A percentile compares a stretch with the other conserved stretches of the same genome.
Evolutionary conservation across 2,797 vertebrate species (phyloP).

Genomic region (Lacerta bilineata): DNA sequence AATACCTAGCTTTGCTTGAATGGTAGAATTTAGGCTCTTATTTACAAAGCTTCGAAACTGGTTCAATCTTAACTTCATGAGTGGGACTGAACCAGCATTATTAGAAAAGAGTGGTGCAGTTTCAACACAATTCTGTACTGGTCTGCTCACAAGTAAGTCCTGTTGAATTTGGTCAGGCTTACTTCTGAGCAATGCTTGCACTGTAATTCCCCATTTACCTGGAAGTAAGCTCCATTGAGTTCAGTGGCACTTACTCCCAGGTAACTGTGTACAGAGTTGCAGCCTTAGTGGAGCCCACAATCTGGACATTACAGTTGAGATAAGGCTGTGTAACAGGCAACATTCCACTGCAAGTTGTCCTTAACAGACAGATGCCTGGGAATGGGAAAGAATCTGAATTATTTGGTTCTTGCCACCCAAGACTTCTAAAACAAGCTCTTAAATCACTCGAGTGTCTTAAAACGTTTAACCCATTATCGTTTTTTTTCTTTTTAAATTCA

Average conservation of each 20-base stretch:
- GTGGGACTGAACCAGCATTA: background rate
- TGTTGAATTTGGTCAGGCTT: too few relatives aligned
- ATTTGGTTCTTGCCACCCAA: background rate
- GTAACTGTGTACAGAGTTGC: background rate
- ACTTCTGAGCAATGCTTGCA: too few relatives aligned
- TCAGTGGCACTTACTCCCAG: too few relatives aligned
- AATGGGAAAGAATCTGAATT: background rate
- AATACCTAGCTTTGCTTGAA: conserved; percentile 60
- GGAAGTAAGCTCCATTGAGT: too few relatives aligned
- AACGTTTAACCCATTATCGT: background rate
- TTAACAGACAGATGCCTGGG: background rate
- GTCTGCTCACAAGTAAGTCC: background rate
- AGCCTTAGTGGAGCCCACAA: background rate
- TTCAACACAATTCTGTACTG: background rate
- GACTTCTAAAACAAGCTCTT: background rate
- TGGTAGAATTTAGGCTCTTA: background rate
- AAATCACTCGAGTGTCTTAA: background rate
- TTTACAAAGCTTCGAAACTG: conserved; percentile 1
- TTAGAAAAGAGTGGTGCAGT: background rate
- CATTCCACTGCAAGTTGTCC: background rate
- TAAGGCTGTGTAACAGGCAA: background rate
- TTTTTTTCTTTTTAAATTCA: background rate
- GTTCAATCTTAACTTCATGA: background rate
- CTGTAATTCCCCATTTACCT: too few relatives aligned
- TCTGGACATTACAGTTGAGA: background rate